Conservation (phyloP, 2,888 invertebrate species). For the Epirrhoe alternata region DNA sequence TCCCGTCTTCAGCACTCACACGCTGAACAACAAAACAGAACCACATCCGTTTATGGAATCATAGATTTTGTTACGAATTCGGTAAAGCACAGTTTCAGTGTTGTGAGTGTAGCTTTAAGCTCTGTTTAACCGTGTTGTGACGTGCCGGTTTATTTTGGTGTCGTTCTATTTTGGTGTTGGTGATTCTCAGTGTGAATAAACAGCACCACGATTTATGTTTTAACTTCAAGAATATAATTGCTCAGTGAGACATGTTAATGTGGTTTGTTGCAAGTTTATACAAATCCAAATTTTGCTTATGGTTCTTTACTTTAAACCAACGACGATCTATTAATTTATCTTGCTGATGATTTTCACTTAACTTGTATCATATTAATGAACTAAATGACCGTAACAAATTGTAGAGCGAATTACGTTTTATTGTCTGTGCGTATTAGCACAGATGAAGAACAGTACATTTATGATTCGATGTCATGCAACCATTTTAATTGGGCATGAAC, state of each 20-base stretch:
- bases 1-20: conserved; percentile 53
- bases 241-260: conserved; percentile 31
- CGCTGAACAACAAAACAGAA: conserved; percentile 51
- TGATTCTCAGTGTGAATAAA: conserved; percentile 70
- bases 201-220: conserved; percentile 61
- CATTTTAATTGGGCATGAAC: conserved; percentile 16
- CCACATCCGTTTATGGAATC: conserved; percentile 55
- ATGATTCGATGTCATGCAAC: conserved; percentile 9
- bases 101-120: conserved; percentile 56
- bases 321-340: not conserved
- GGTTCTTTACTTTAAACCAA: not conserved
- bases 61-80: conserved; percentile 49
- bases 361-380: too few relatives aligned
- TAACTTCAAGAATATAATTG: conserved; percentile 47
- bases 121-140: conserved; percentile 55
- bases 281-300: not conserved
- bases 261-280: conserved; percentile 24
- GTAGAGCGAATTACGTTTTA: not conserved
- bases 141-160: conserved; percentile 72
- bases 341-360: not conserved
- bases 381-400: not conserved
- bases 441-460: not conserved
- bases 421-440: not conserved
- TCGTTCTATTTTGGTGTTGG: conserved; percentile 71
- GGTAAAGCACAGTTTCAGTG: conserved; percentile 49